These are phyloP conservation scores for Ambastaia sidthimunki DNA, from an alignment of 2,797 vertebrate species.

Conservation along the genomic window DNA sequence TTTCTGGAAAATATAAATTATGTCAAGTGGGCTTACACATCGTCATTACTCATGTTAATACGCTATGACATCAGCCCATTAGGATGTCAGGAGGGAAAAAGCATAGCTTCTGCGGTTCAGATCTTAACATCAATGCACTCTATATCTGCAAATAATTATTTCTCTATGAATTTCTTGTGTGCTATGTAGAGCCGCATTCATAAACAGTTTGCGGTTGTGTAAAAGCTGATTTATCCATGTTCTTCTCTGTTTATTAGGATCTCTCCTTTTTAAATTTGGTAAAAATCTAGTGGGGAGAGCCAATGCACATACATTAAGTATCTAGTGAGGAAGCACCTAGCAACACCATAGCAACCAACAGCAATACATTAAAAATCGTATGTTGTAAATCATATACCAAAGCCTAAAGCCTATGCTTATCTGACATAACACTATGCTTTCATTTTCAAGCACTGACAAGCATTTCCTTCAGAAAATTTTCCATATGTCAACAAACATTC, in stretches of 20 bases:
- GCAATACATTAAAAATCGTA: background rate
- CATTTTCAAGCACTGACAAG: background rate
- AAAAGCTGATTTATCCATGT: background rate
- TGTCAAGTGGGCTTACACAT: constrained; percentile 31
- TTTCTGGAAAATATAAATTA: constrained; percentile 22
- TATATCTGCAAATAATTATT: background rate
- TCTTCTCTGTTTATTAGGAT: constrained; percentile 17
- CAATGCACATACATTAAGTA: too few relatives aligned
- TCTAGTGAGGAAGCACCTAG: too few relatives aligned
- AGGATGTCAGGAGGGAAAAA: constrained; percentile 24
- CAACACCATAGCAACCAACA: background rate
- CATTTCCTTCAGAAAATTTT: constrained; percentile 36
- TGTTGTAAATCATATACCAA: constrained; percentile 15
- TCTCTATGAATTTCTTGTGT: constrained; percentile 1
- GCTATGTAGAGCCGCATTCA: constrained; percentile 5
- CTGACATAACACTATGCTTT: background rate
- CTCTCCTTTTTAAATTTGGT: background rate
- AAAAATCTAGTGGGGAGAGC: background rate
- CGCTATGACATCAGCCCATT: constrained; percentile 28
- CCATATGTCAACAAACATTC: constrained; percentile 42
- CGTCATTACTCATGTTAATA: constrained; percentile 37
- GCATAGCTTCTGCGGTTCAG: constrained; percentile 14
- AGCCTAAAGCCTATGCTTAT: background rate
- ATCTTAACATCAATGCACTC: constrained; percentile 4
- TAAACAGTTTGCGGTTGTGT: background rate